Evolutionary conservation across 2,113 vertebrate genomes (phyloP).

Genomic region (Phycodurus eques): DNA sequence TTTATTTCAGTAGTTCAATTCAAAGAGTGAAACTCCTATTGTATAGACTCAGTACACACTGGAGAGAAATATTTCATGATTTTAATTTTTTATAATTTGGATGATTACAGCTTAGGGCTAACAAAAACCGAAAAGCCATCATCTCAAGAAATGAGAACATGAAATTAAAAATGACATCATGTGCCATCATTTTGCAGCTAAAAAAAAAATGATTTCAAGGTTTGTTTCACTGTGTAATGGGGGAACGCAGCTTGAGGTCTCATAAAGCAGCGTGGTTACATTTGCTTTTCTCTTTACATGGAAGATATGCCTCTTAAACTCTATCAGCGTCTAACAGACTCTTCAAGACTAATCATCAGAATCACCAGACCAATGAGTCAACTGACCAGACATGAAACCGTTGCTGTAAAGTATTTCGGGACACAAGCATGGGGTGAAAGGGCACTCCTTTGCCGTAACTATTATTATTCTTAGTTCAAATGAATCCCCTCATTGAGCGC

Average conservation of each 20-base stretch:
- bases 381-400: conserved; percentile 39
- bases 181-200: not conserved
- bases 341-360: conserved; percentile 22
- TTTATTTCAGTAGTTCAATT: too few relatives aligned
- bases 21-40: too few relatives aligned
- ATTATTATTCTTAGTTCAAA: too few relatives aligned
- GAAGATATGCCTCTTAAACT: conserved; percentile 33
- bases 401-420: not conserved
- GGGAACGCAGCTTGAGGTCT: not conserved
- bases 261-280: not conserved
- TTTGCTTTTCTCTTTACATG: conserved; percentile 29
- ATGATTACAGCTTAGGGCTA: not conserved
- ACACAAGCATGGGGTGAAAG: too few relatives aligned
- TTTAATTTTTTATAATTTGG: too few relatives aligned
- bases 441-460: too few relatives aligned
- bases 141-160: too few relatives aligned
- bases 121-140: too few relatives aligned
- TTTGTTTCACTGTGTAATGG: not conserved
- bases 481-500: too few relatives aligned
- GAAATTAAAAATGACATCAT: too few relatives aligned
- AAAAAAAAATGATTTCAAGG: not conserved
- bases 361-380: conserved; percentile 30
- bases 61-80: too few relatives aligned
- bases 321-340: conserved; percentile 22
- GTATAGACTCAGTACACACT: too few relatives aligned